These are phyloP conservation scores for Myiagra hebetior DNA, from an alignment of 2,113 vertebrate genomes.

Conservation along the genomic window DNA sequence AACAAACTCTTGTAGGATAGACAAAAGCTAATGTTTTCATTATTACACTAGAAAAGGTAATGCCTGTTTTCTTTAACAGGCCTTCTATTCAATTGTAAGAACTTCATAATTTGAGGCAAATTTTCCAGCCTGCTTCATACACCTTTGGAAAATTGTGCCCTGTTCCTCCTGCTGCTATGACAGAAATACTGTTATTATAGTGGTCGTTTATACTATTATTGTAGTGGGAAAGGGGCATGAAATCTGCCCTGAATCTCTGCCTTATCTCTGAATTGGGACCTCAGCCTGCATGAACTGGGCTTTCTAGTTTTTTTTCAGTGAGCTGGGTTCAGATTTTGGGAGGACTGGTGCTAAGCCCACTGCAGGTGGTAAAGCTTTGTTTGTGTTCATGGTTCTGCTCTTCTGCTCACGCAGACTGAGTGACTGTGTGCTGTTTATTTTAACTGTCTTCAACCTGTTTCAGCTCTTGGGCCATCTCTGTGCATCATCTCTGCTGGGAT, in stretches of 20 bases:
- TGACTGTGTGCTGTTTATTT: background rate
- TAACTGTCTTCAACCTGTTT: background rate
- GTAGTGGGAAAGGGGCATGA: background rate
- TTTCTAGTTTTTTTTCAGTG: background rate
- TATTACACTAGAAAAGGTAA: background rate
- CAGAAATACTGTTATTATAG: background rate
- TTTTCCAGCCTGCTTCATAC: background rate
- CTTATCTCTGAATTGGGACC: background rate
- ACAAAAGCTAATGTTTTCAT: background rate
- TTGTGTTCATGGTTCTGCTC: background rate
- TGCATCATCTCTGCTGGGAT: background rate
- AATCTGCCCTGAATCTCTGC: background rate
- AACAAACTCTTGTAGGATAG: background rate
- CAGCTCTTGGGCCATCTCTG: background rate
- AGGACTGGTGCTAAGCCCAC: background rate
- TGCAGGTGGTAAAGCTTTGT: background rate
- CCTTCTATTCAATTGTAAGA: background rate
- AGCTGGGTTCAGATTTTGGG: background rate
- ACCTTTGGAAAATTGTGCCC: background rate
- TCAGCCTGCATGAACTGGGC: background rate
- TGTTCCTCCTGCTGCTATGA: background rate
- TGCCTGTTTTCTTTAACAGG: background rate
- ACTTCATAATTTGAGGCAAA: background rate
- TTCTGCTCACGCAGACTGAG: background rate
- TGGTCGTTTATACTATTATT: rapidly evolving